Conservation (phyloP, 2,888 invertebrate species). For the Pteria penguin region DNA sequence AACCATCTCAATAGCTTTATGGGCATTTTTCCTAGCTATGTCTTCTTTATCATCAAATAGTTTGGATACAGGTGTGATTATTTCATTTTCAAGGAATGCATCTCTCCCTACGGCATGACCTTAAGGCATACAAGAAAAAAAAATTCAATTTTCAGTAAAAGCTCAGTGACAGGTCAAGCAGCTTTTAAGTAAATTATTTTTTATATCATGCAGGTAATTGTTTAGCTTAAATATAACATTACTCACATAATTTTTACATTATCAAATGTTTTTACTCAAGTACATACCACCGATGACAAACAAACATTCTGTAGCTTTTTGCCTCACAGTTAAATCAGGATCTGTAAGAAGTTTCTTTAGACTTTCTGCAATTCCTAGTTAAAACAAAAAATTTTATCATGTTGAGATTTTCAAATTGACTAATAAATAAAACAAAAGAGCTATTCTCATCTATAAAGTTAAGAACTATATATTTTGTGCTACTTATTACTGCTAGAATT, state of each 20-base stretch:
- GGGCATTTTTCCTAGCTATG: conserved; percentile 78
- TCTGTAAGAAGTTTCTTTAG: conserved; percentile 76
- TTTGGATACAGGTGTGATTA: conserved; percentile 75
- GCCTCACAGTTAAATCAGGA: conserved; percentile 76
- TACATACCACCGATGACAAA: conserved; percentile 76
- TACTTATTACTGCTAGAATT: no score
- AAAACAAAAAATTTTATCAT: conserved; percentile 1
- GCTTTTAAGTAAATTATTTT: not conserved
- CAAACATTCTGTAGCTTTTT: conserved; percentile 79
- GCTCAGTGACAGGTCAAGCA: not conserved
- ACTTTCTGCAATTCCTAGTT: conserved; percentile 73
- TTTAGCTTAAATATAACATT: not conserved
- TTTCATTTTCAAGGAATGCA: conserved; percentile 74
- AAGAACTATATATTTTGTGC: no score
- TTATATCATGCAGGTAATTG: no score
- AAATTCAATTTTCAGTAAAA: not conserved
- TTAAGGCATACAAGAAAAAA: conserved; percentile 20
- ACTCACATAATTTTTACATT: not conserved
- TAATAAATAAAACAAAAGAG: not conserved
- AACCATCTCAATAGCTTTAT: conserved; percentile 78
- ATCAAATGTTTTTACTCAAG: no score
- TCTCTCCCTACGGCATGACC: conserved; percentile 80
- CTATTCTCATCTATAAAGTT: not conserved
- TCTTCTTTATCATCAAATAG: conserved; percentile 79
- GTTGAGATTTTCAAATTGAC: not conserved